Conservation (phyloP, 2,888 invertebrate genomes). For the Meiosimyza platycephala region DNA sequence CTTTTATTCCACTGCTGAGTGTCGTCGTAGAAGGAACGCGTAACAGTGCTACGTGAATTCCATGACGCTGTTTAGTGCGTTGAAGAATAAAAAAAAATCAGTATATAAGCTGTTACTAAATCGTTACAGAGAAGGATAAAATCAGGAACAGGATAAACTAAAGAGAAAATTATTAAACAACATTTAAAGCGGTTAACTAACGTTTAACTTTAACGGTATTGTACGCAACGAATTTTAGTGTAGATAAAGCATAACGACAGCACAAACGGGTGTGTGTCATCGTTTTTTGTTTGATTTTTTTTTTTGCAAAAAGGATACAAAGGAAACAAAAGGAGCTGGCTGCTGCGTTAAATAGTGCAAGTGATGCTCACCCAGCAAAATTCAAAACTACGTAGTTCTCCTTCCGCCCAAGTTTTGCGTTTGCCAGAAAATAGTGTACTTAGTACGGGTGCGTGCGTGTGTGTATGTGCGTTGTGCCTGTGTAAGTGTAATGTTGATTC, state of each 20-base stretch:
- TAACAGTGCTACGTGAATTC: slow-evolving; percentile 33
- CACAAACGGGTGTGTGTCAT: slow-evolving; percentile 22
- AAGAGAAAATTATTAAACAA: too few species aligned
- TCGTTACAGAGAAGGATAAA: not conserved
- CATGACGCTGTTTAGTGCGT: slow-evolving; percentile 35
- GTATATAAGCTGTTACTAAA: slow-evolving; percentile 3
- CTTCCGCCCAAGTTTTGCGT: slow-evolving; percentile 4
- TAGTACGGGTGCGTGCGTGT: slow-evolving; percentile 15
- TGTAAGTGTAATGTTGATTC: slow-evolving; percentile 37
- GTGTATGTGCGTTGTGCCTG: slow-evolving; percentile 18
- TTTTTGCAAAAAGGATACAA: too few species aligned
- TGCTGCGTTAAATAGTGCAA: slow-evolving; percentile 10
- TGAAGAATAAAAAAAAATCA: not conserved
- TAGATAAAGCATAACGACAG: too few species aligned
- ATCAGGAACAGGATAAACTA: too few species aligned
- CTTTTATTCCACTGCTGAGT: slow-evolving; percentile 64
- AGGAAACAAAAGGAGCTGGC: too few species aligned
- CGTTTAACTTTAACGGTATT: too few species aligned
- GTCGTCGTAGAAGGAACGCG: slow-evolving; percentile 61
- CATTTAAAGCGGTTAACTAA: too few species aligned
- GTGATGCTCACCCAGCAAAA: slow-evolving; percentile 27
- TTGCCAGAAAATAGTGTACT: slow-evolving; percentile 25
- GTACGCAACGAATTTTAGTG: too few species aligned
- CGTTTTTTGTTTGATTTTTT: too few species aligned
- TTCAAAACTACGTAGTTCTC: slow-evolving; percentile 13